Percentiles rank a stretch among this genome's conserved stretches.
Evolutionary conservation across 1,140 invertebrate genomes (phyloP).

Genomic region (Orius laevigatus): DNA sequence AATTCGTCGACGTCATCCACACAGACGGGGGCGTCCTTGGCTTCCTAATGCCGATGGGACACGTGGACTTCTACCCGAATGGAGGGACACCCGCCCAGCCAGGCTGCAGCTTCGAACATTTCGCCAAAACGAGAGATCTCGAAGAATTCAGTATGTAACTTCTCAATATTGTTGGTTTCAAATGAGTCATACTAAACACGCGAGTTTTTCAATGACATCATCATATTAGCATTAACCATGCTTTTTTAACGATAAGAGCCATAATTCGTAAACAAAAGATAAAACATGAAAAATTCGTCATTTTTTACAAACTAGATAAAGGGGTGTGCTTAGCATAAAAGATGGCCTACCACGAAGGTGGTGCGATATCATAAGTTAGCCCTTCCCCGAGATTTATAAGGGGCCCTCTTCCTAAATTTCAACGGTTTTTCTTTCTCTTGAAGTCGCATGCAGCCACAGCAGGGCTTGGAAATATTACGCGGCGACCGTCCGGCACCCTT

Average conservation of each 20-base stretch:
- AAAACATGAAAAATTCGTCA: neutral
- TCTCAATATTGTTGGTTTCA: slow-evolving; percentile 14
- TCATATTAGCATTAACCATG: no score
- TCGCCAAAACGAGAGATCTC: slow-evolving; percentile 31
- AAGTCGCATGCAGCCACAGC: slow-evolving; percentile 57
- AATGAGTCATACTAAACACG: neutral
- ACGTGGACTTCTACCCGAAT: slow-evolving; percentile 44
- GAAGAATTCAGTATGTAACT: slow-evolving; percentile 30
- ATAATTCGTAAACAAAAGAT: slow-evolving; percentile 7
- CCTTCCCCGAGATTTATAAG: no score
- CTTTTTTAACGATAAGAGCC: no score
- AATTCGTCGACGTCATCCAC: slow-evolving; percentile 40
- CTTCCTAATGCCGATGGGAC: slow-evolving; percentile 33
- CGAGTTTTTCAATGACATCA: no score
- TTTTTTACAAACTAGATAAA: neutral
- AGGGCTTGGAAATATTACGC: slow-evolving; percentile 52
- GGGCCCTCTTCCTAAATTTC: no score
- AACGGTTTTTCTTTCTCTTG: slow-evolving; percentile 13
- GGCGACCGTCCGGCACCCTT: slow-evolving; percentile 44
- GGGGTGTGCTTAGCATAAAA: no score
- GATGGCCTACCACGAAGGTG: no score
- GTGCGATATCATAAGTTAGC: no score
- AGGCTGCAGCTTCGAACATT: slow-evolving; percentile 30
- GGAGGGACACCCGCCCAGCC: slow-evolving; percentile 37
- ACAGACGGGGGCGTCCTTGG: slow-evolving; percentile 36